Evolutionary conservation across 2,797 vertebrate species (phyloP), one percentile per base, ranked within the genome.

Genomic region (Paramormyrops hopkinsi): DNA sequence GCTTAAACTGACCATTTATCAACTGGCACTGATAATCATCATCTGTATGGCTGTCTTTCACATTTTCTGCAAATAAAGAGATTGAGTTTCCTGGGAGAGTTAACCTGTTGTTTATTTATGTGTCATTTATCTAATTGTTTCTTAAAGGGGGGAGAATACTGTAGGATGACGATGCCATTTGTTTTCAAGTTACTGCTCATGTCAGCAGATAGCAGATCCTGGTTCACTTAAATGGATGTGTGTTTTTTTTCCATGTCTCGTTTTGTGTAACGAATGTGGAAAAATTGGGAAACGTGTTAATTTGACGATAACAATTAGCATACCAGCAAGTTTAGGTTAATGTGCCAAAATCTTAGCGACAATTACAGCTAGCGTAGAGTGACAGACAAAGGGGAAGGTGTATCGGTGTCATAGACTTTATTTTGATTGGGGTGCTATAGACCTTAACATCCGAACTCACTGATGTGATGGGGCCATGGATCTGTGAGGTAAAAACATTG

Each of bases 1-100:
- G 51, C 62, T 91, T 93, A 93, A 92, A 91, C 89, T 88, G 19
- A 90, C 83, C 90, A 90, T 92, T 93, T 90, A 90, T 93, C 79
- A 90, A 79, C 87, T 50, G 29, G 86, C 37, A 89, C 89, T 88
- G 90, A 92, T 90, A 88, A 12, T 90, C 11, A 90, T 73, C 44
- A 51, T 2, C 6, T 54, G 53, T 0, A 2, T 37, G 89, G 25
- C 44, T 37, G 86, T 84, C 44, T 86, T 82, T 33, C 48, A 86
- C 54, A 62, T 90, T 86, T 88, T 86, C 51, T 56, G 25, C 29
- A 79, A 90, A 89, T 90, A 86, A 87, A 62, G 62, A 53, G 82
- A 85, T 1, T 86, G 17, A 22, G 62, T 88, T 88, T 88, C 69
- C 79, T 83, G 86, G 22, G 79, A 69, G 11, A 86, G 25, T 48